Percentiles rank a stretch among this genome's conserved stretches.
These are phyloP conservation scores for Aleadryas rufinucha DNA, from an alignment of 2,113 vertebrate genomes.

Conservation along the genomic window DNA sequence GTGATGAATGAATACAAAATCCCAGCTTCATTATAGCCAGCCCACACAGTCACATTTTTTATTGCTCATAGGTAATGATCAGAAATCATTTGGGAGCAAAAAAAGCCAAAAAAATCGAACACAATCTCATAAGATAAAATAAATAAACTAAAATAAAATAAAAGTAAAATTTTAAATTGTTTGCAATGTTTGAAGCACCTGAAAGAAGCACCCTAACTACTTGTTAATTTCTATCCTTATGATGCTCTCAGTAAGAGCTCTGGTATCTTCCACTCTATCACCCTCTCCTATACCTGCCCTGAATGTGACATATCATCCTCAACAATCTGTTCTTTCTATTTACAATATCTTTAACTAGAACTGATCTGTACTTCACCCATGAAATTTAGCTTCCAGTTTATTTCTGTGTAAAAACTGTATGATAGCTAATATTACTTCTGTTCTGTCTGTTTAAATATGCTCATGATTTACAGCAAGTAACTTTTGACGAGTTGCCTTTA, in stretches of 20 bases:
- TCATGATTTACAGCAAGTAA: not conserved
- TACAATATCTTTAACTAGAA: not conserved
- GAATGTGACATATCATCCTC: not conserved
- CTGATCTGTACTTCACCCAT: not conserved
- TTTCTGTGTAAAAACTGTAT: not conserved
- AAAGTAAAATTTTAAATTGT: not conserved
- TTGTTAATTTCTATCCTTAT: not conserved
- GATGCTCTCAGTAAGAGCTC: not conserved
- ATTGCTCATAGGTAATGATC: conserved; percentile 48
- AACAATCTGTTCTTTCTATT: not conserved
- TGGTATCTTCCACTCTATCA: not conserved
- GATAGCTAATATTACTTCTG: not conserved
- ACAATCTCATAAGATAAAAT: not conserved
- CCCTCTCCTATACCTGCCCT: not conserved
- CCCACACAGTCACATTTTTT: conserved; percentile 58
- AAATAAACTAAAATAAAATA: not conserved
- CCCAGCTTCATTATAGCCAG: conserved; percentile 25
- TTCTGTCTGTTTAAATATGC: not conserved
- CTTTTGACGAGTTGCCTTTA: not conserved
- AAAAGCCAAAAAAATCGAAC: not conserved
- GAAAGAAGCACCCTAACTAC: not conserved
- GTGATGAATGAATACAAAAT: conserved; percentile 55
- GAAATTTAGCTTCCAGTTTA: not conserved
- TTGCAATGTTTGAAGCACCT: not conserved
- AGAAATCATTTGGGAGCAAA: not conserved